phyloP scores from a whole-genome alignment of 1,140 invertebrate species.

The Pseudachorutes palmiensis region DNA sequence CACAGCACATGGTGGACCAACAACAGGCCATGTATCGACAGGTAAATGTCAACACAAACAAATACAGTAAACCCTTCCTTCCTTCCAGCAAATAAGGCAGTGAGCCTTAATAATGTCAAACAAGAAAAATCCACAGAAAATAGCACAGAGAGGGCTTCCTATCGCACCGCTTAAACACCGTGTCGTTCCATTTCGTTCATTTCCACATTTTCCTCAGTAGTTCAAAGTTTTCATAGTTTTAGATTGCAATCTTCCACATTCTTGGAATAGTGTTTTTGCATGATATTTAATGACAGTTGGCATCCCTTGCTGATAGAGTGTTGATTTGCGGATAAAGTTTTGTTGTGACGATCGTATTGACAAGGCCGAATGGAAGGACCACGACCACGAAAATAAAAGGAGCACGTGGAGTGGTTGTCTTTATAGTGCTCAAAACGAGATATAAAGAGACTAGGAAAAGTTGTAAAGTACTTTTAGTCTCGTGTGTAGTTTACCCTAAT shows the following conservation, averaged over 20 bases:
- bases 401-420: slow-evolving; percentile 33
- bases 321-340: background rate
- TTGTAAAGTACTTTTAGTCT: too few relatives aligned
- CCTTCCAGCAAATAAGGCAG: background rate
- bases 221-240: background rate
- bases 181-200: background rate
- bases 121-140: too few relatives aligned
- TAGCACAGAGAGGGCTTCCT: too few relatives aligned
- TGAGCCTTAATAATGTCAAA: background rate
- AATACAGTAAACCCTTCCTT: background rate
- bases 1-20: slow-evolving; percentile 45
- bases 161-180: too few relatives aligned
- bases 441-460: too few relatives aligned
- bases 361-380: background rate
- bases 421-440: too few relatives aligned
- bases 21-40: slow-evolving; percentile 41
- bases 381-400: slow-evolving; percentile 17
- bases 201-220: background rate
- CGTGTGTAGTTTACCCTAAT: too few relatives aligned
- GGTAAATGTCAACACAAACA: slow-evolving; percentile 22
- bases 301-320: background rate
- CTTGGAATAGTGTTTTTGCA: background rate
- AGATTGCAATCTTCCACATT: background rate
- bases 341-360: slow-evolving; percentile 14
- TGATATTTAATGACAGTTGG: background rate